Base-by-base conservation (phyloP, 2,797 vertebrate genomes). In the Pelochelys cantorii region DNA sequence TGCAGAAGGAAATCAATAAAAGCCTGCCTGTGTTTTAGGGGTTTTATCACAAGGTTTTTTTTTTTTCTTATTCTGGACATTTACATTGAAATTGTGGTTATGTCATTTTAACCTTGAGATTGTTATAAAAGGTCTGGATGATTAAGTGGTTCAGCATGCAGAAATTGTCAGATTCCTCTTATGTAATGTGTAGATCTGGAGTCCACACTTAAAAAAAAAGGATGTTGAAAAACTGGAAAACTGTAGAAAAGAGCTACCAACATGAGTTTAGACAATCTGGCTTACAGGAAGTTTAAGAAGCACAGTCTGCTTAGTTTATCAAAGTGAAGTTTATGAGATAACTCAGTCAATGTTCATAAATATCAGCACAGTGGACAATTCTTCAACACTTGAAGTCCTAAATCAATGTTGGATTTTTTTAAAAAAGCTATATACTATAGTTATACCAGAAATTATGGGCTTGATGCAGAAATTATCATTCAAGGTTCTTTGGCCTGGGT, bases 51-150 rank as follows among this genome's bases (percentile, higher is more conserved):
- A 93, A 91, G 75, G 89, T 77, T 6, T 80, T 29, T 5, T 84
- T 54, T 53, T 94, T 92, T 60, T 20, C 81, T 79, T 87, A 9
- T n/a, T 92, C 12, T 80, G 37, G 75, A 34, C 82, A 86, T 62
- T 86, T 88, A 92, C 88, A 18, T 68, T 88, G 57, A 95, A 95
- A 85, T 42, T 84, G 23, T 77, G 94, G 62, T 74, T 88, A 75
- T 11, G 23, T 85, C 25, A 17, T 94, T 96, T 90, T 92, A 91
- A 77, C 53, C 79, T 20, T 81, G 59, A 60, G 17, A 10, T 37
- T 86, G 18, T 90, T 94, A 95, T 85, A 65, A 31, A 84, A 29
- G 77, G 11, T 91, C 57, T 81, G 56, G 86, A 37, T 90, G 62
- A 78, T 42, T 94, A 88, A 87, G 84, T 87, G 34, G 52, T 12